phyloP scores from a whole-genome alignment of 2,113 vertebrate genomes.

The Ceuthmochares aereus region DNA sequence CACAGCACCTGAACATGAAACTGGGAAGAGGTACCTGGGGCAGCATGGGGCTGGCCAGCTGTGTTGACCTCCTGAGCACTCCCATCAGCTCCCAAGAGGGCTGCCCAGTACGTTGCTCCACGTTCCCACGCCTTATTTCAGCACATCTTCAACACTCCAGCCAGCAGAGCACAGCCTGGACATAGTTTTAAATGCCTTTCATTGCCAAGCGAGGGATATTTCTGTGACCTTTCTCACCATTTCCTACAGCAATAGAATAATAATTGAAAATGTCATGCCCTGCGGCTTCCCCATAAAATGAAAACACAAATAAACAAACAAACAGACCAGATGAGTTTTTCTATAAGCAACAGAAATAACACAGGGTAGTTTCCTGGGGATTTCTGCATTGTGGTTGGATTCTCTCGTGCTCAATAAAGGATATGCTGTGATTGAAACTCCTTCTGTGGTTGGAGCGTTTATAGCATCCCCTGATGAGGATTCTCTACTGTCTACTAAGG shows the following conservation, averaged over 20 bases:
- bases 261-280: constrained; percentile 38
- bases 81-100: neutral
- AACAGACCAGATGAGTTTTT: constrained; percentile 29
- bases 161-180: neutral
- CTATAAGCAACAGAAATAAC: constrained; percentile 48
- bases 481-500: neutral
- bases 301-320: constrained; percentile 47
- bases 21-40: neutral
- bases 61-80: neutral
- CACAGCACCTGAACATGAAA: accelerated
- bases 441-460: constrained; percentile 16
- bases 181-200: neutral
- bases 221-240: constrained; percentile 61
- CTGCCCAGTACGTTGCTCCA: neutral
- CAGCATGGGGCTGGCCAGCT: neutral
- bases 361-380: constrained; percentile 58
- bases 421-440: constrained; percentile 25
- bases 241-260: constrained; percentile 43
- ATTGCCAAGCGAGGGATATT: constrained; percentile 9
- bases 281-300: constrained; percentile 4
- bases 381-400: constrained; percentile 61
- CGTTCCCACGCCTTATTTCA: neutral
- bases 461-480: neutral
- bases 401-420: constrained; percentile 48
- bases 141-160: constrained; percentile 4